Evolutionary conservation across 2,888 invertebrate species (phyloP).

Genomic region (Phoenoteleia sp.): DNA sequence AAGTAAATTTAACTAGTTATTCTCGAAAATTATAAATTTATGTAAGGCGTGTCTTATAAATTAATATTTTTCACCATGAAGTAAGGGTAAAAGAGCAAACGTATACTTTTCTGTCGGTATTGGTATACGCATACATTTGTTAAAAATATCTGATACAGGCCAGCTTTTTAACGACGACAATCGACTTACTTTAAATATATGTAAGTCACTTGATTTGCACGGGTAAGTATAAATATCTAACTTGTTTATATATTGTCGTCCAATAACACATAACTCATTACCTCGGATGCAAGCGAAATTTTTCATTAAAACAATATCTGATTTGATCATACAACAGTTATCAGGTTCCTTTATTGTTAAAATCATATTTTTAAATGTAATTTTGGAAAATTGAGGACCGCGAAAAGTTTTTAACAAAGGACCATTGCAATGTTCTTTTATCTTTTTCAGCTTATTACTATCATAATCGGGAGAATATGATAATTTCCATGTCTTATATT

Average conservation of each 20-base stretch:
- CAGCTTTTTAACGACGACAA: neutral
- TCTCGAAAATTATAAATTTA: no score
- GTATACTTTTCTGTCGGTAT: no score
- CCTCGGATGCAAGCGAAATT: no score
- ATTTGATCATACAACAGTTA: slow-evolving; percentile 8
- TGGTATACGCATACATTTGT: slow-evolving; percentile 3
- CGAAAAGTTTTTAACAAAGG: neutral
- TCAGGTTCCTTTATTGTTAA: neutral
- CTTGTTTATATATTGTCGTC: neutral
- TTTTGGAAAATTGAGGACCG: neutral
- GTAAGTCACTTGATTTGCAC: neutral
- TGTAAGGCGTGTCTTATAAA: no score
- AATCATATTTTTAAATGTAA: neutral
- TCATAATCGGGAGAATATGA: neutral
- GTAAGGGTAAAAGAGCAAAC: no score
- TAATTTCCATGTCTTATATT: neutral
- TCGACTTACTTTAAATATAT: neutral
- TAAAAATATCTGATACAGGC: neutral
- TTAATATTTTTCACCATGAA: no score
- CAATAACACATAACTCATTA: no score
- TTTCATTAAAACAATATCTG: neutral
- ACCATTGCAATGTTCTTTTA: neutral
- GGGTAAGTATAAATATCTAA: neutral
- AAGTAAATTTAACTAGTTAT: no score
- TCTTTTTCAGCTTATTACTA: neutral